phyloP scores from a whole-genome alignment of 37 sponge, comb jelly and placozoan species.

The Cliona cf. orientalis region DNA sequence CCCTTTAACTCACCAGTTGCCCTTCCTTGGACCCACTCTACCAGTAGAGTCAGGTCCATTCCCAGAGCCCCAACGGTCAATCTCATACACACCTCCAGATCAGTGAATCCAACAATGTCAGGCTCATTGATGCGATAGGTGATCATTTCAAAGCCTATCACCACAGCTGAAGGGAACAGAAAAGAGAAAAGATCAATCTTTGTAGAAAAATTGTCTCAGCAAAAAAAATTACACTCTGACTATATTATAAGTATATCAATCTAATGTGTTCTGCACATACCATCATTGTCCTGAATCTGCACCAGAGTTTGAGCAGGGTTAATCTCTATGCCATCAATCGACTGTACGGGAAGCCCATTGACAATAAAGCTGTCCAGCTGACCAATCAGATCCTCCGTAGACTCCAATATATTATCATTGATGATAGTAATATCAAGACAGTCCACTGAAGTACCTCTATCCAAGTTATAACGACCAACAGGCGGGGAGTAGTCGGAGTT shows the following conservation, averaged over 20 bases:
- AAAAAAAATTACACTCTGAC: no score
- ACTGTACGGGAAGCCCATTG: not conserved
- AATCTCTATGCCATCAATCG: not conserved
- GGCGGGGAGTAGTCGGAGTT: not conserved
- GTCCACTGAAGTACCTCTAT: not conserved
- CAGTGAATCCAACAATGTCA: not conserved
- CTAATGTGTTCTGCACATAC: no score
- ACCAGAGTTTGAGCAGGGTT: not conserved
- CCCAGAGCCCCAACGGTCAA: not conserved
- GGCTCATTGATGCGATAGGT: not conserved
- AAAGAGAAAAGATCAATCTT: not conserved
- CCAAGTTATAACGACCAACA: not conserved
- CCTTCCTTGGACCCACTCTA: not conserved
- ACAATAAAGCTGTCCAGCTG: not conserved
- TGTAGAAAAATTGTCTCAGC: no score
- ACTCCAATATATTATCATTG: not conserved
- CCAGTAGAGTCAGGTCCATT: not conserved
- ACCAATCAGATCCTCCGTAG: constrained; percentile 4
- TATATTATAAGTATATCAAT: no score
- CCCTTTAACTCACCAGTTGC: not conserved
- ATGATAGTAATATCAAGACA: constrained; percentile 1
- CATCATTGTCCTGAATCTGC: not conserved
- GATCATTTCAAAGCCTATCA: not conserved
- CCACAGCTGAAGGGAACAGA: not conserved
- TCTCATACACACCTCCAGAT: not conserved